phyloP scores from a whole-genome alignment of 2,888 invertebrate species.

The Tenthredo livida region DNA sequence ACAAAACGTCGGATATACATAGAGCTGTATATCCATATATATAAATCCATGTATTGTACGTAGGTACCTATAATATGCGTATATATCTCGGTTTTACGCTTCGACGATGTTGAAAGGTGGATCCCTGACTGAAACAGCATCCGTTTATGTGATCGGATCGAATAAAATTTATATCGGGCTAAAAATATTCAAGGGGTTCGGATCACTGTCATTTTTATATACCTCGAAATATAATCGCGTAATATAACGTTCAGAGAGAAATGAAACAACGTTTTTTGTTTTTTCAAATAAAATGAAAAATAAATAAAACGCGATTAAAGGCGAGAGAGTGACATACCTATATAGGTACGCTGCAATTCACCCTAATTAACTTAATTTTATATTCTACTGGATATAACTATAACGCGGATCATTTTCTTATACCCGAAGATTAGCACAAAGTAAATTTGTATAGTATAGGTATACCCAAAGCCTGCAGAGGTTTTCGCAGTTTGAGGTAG shows the following conservation, averaged over 20 bases:
- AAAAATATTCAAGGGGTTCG: not conserved
- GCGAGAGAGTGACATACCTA: not conserved
- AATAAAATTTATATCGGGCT: not conserved
- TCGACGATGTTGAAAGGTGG: not conserved
- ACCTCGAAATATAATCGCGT: not conserved
- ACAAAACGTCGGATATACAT: not conserved
- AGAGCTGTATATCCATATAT: not conserved
- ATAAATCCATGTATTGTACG: not conserved
- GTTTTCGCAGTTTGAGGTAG: not conserved
- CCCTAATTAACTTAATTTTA: not conserved
- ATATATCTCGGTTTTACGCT: constrained; percentile 1
- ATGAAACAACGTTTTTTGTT: not conserved
- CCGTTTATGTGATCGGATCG: not conserved
- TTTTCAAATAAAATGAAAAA: too few species aligned
- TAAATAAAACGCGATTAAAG: not conserved
- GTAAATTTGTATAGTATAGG: not conserved
- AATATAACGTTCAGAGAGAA: not conserved
- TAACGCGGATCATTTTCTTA: not conserved
- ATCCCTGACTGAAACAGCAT: not conserved
- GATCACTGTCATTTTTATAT: not conserved
- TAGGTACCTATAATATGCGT: too few species aligned
- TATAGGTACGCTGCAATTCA: too few species aligned
- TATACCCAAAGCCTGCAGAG: not conserved
- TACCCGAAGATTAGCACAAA: not conserved
- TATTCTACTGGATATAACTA: not conserved